These are phyloP conservation scores for Drosophila barbarae DNA, from an alignment of 2,888 invertebrate genomes.

Conservation along the genomic window DNA sequence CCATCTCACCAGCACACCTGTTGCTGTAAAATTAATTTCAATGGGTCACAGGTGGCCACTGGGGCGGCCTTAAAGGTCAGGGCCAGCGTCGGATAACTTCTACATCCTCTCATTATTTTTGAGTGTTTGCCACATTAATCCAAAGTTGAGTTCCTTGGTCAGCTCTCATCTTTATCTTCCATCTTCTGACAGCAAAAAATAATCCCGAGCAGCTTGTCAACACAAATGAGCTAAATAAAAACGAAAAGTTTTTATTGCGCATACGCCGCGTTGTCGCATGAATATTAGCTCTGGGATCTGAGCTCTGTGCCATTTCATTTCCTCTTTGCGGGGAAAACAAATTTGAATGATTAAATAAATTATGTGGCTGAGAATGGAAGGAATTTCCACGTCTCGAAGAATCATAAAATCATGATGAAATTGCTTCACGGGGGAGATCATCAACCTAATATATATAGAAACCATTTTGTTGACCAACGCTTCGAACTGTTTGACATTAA, in stretches of 20 bases:
- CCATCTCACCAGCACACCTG: conserved; percentile 26
- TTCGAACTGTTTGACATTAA: conserved; percentile 23
- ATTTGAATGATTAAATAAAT: conserved; percentile 56
- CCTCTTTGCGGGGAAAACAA: conserved; percentile 40
- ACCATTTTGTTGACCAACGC: conserved; percentile 16
- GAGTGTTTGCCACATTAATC: conserved; percentile 6
- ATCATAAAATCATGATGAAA: conserved; percentile 20
- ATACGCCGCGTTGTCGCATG: conserved; percentile 53
- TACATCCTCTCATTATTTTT: conserved; percentile 7
- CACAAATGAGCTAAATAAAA: conserved; percentile 38
- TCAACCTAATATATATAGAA: conserved; percentile 9
- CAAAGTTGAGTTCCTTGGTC: not conserved
- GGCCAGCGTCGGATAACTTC: conserved; percentile 7
- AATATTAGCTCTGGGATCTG: conserved; percentile 5
- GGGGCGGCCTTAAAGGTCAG: conserved; percentile 29
- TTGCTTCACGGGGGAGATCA: conserved; percentile 10
- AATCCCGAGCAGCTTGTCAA: conserved; percentile 27
- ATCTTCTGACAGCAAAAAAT: conserved; percentile 1
- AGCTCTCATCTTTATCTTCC: conserved; percentile 3
- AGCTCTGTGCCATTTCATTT: conserved; percentile 23
- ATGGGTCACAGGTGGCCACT: conserved; percentile 31
- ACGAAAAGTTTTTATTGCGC: conserved; percentile 57
- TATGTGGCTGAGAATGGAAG: conserved; percentile 43
- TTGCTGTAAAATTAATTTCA: conserved; percentile 41
- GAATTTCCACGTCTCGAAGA: conserved; percentile 21